These are phyloP conservation scores for Odontesthes bonariensis DNA, from an alignment of 2,113 vertebrate genomes.

Conservation along the genomic window DNA sequence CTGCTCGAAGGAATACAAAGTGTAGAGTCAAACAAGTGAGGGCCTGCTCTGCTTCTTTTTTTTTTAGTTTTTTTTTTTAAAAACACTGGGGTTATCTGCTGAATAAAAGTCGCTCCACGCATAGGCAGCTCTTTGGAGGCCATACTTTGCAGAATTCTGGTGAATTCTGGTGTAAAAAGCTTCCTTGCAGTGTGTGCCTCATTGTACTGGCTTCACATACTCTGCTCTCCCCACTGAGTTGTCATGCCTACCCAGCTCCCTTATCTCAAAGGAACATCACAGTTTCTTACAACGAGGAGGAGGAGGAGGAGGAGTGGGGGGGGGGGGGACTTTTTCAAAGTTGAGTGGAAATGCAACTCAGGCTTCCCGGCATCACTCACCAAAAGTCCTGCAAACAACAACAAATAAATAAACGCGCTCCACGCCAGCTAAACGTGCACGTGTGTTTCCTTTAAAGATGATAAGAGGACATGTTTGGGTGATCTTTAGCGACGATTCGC, in stretches of 20 bases:
- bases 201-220: constrained; percentile 81
- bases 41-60: constrained; percentile 18
- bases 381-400: constrained; percentile 50
- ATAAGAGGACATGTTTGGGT: constrained; percentile 47
- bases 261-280: constrained; percentile 85
- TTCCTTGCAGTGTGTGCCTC: constrained; percentile 80
- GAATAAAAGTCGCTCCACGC: constrained; percentile 66
- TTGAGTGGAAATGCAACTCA: constrained; percentile 66
- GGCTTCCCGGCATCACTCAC: constrained; percentile 58
- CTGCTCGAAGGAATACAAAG: background rate
- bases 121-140: constrained; percentile 47
- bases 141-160: constrained; percentile 56
- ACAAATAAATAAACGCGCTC: constrained; percentile 27
- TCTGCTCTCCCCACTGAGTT: constrained; percentile 80
- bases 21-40: constrained; percentile 19
- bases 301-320: background rate
- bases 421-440: background rate
- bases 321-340: constrained; percentile 51
- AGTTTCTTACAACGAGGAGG: constrained; percentile 69
- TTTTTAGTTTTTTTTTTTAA: background rate
- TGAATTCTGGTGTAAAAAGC: constrained; percentile 74
- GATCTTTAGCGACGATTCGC: constrained; percentile 52
- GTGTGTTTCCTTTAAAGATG: constrained; percentile 36
- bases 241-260: constrained; percentile 82
- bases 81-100: constrained; percentile 62